These are phyloP conservation scores for human (Homo sapiens) DNA, from an alignment of 2,113 vertebrate species.

Conservation along the genomic window DNA sequence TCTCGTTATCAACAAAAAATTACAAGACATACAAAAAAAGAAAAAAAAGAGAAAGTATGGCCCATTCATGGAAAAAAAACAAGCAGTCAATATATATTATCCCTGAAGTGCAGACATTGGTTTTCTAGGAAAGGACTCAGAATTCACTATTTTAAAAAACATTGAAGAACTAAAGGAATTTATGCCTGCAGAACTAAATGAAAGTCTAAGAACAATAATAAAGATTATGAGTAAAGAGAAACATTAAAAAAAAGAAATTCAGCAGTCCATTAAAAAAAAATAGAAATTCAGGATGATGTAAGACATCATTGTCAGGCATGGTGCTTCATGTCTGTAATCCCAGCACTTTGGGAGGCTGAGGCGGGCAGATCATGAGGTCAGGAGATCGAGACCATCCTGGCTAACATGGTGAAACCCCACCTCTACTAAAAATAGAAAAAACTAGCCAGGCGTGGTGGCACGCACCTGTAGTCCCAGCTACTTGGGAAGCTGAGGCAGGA, in stretches of 20 bases:
- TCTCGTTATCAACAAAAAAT: not conserved
- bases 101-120: not conserved
- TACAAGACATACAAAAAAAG: no score
- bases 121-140: not conserved
- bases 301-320: no score
- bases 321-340: no score
- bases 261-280: not conserved
- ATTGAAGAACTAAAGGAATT: not conserved
- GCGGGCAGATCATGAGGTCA: no score
- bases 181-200: not conserved
- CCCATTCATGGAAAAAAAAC: not conserved
- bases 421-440: no score
- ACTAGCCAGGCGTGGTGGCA: no score
- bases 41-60: not conserved
- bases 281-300: no score
- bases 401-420: no score
- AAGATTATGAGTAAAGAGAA: not conserved
- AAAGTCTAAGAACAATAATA: not conserved
- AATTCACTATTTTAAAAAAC: not conserved
- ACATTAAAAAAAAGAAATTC: not conserved
- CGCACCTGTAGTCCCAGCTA: no score
- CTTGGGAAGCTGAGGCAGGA: no score
- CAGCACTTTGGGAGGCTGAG: no score
- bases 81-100: not conserved
- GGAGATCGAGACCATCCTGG: no score